Conservation (phyloP, 1,140 invertebrate genomes). For the Neotoxoptera formosana region DNA sequence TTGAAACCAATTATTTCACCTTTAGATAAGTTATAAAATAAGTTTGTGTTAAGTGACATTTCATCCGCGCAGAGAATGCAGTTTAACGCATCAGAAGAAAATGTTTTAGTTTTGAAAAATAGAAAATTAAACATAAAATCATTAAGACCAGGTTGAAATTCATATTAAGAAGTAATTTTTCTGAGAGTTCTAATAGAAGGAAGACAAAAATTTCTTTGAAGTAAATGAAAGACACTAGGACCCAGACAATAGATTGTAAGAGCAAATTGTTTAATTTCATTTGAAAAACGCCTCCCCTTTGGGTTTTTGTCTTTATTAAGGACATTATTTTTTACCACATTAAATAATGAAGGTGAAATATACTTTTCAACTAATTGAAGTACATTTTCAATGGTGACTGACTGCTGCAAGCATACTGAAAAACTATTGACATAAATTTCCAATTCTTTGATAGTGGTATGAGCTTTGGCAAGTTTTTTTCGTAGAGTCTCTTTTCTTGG, state of each 20-base stretch:
- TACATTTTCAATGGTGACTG: background rate
- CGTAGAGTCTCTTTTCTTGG: background rate
- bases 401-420: background rate
- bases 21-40: background rate
- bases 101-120: background rate
- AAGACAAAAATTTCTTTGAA: background rate
- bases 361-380: background rate
- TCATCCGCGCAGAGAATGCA: conserved; percentile 35
- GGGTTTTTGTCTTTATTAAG: background rate
- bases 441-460: background rate
- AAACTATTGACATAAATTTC: too few relatives aligned
- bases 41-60: conserved; percentile 21
- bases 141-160: background rate
- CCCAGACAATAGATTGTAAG: background rate
- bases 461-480: background rate
- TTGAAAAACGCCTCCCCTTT: background rate
- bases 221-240: background rate
- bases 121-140: conserved; percentile 26
- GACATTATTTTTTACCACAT: background rate
- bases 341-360: background rate
- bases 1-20: conserved; percentile 18
- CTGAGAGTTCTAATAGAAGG: background rate
- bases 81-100: background rate
- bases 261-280: conserved; percentile 8
- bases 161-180: conserved; percentile 15